phyloP scores from a whole-genome alignment of 1,140 invertebrate species.

The Pseudachorutes palmiensis region DNA sequence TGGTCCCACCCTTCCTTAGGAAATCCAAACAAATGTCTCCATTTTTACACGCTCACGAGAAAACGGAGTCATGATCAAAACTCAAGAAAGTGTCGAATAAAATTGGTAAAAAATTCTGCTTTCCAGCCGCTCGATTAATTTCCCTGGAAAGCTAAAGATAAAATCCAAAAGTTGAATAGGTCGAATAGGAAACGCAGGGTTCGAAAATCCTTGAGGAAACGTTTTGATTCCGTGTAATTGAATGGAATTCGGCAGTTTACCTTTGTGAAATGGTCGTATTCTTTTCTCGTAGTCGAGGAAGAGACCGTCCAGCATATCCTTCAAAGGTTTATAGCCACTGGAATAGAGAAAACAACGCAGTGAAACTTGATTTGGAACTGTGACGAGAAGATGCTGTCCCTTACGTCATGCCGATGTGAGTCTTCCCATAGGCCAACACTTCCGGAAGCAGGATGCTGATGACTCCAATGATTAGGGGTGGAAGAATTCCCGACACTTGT shows the following conservation, averaged over 20 bases:
- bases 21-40: too few relatives aligned
- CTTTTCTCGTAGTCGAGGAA: constrained; percentile 1
- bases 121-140: background rate
- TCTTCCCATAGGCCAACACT: background rate
- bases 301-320: background rate
- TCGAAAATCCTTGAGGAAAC: too few relatives aligned
- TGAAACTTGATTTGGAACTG: background rate
- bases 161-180: too few relatives aligned
- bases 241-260: background rate
- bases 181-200: too few relatives aligned
- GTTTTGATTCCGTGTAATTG: too few relatives aligned
- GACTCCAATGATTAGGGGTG: too few relatives aligned
- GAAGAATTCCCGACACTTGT: too few relatives aligned
- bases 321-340: constrained; percentile 11
- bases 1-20: too few relatives aligned
- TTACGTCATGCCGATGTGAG: background rate
- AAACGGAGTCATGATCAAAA: background rate
- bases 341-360: background rate
- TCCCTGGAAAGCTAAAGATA: background rate
- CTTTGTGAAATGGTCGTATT: constrained; percentile 3
- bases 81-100: background rate
- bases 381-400: too few relatives aligned
- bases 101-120: background rate
- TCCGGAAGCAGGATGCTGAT: background rate
- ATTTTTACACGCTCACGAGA: too few relatives aligned